A percentile compares a stretch with the other conserved stretches of the same genome.
Evolutionary conservation across 2,888 invertebrate species (phyloP).

Genomic region (Argyra leucocephala): DNA sequence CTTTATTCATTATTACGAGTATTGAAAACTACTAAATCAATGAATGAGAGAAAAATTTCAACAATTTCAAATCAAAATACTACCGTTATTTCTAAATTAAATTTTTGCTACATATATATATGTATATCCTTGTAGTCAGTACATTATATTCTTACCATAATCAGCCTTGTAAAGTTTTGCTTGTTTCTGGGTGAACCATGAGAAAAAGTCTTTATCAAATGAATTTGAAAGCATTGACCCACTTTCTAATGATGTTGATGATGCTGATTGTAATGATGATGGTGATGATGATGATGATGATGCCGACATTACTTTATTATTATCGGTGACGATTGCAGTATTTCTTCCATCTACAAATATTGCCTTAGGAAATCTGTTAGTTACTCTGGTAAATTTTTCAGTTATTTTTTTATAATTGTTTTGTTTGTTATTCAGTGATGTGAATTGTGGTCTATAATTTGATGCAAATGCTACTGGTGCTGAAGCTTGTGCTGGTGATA

Average conservation of each 20-base stretch:
- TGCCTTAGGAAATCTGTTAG: background rate
- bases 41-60: too few relatives aligned
- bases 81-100: background rate
- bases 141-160: slow-evolving; percentile 17
- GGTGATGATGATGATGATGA: slow-evolving; percentile 12
- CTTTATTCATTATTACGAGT: too few relatives aligned
- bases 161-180: slow-evolving; percentile 18
- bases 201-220: slow-evolving; percentile 21
- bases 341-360: background rate
- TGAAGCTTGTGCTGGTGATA: background rate
- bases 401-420: slow-evolving; percentile 11
- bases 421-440: slow-evolving; percentile 26
- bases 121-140: background rate
- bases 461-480: slow-evolving; percentile 20
- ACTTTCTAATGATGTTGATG: background rate
- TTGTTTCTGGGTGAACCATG: slow-evolving; percentile 24
- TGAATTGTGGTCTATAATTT: slow-evolving; percentile 15
- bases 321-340: slow-evolving; percentile 10
- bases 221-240: background rate
- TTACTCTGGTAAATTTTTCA: background rate
- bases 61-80: background rate
- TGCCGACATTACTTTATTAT: background rate
- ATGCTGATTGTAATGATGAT: background rate
- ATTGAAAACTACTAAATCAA: too few relatives aligned
- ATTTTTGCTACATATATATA: too few relatives aligned